Percentiles rank a stretch among this genome's conserved stretches.
These are phyloP conservation scores for Trachelipus rathkii DNA, from an alignment of 1,140 invertebrate genomes.

Conservation along the genomic window DNA sequence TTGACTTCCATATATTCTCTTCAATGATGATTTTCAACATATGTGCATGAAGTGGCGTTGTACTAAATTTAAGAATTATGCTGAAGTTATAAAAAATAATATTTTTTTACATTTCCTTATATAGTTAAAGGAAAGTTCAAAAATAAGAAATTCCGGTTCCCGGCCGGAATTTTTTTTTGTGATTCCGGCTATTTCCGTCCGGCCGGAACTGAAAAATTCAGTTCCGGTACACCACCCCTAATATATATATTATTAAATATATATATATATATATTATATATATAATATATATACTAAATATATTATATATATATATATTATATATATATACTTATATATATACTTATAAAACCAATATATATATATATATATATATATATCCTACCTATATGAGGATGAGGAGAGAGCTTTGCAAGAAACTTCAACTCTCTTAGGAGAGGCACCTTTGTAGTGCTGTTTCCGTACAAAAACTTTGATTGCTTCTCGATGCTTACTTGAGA, in stretches of 20 bases:
- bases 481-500: neutral
- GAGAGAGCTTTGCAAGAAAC: neutral
- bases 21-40: no score
- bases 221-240: no score
- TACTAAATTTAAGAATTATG: no score
- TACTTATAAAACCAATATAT: neutral
- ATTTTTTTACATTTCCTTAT: no score
- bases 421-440: neutral
- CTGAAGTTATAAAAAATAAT: no score
- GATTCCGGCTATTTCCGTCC: no score
- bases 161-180: no score
- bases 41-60: no score
- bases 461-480: neutral
- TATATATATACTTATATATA: neutral
- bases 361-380: neutral
- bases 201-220: no score
- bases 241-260: neutral
- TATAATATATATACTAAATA: neutral
- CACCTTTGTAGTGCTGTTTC: neutral
- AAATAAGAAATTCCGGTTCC: no score
- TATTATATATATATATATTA: constrained; percentile 9
- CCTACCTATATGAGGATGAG: constrained; percentile 1
- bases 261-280: neutral
- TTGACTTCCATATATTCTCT: no score
- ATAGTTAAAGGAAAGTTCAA: no score